These are phyloP conservation scores for Aurelia sp. DNA, from an alignment of 30 jellyfish, hydroid and myxozoan genomes.

Conservation along the genomic window DNA sequence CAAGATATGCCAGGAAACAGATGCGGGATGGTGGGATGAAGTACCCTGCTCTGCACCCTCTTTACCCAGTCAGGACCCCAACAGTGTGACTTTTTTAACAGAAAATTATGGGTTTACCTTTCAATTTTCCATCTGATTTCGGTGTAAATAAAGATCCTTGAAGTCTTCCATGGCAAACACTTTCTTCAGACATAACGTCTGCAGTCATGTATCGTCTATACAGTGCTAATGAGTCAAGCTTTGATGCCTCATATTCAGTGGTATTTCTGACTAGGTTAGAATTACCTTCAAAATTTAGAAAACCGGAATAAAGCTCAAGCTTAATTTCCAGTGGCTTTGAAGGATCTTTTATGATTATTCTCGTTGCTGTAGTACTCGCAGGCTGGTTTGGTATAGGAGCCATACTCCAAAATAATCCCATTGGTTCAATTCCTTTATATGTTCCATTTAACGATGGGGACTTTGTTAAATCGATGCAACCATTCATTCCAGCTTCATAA, in stretches of 20 bases:
- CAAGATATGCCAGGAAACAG: too few species aligned
- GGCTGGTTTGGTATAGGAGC: constrained; percentile 9
- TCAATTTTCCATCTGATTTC: constrained; percentile 26
- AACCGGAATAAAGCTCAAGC: neutral
- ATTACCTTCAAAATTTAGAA: neutral
- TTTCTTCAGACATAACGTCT: constrained; percentile 17
- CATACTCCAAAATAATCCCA: constrained; percentile 51
- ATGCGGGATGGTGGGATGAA: too few species aligned
- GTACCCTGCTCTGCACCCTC: too few species aligned
- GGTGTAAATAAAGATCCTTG: constrained; percentile 43
- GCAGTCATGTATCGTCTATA: constrained; percentile 19
- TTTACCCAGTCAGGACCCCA: too few species aligned
- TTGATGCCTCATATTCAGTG: neutral
- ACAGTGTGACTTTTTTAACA: too few species aligned
- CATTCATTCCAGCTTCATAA: constrained; percentile 14
- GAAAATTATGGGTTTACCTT: constrained; percentile 19
- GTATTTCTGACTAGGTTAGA: neutral
- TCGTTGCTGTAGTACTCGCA: constrained; percentile 15
- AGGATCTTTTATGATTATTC: neutral
- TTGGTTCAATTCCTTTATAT: constrained; percentile 4
- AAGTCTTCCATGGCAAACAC: constrained; percentile 32
- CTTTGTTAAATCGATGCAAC: neutral
- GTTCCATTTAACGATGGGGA: constrained; percentile 17
- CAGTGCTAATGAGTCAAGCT: constrained; percentile 2
- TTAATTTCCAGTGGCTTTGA: neutral